A percentile compares a stretch with the other conserved stretches of the same genome.
Conservation (phyloP, 2,113 vertebrate genomes). For the Chionis minor region DNA sequence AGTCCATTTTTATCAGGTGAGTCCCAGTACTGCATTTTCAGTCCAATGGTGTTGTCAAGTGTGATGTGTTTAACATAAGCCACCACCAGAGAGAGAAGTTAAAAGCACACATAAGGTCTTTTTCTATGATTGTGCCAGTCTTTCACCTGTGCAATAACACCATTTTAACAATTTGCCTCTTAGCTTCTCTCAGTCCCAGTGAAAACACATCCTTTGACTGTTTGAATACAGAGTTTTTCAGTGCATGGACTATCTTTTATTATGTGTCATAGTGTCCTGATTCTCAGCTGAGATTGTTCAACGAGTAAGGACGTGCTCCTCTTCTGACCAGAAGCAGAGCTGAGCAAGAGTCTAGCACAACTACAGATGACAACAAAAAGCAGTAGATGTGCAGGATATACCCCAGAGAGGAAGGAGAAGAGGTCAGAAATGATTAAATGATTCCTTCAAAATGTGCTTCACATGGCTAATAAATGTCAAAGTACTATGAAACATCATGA, state of each 20-base stretch:
- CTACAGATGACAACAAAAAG: not conserved
- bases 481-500: not conserved
- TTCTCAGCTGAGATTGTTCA: not conserved
- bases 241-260: not conserved
- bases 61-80: not conserved
- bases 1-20: not conserved
- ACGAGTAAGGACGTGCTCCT: not conserved
- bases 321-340: not conserved
- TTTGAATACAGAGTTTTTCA: not conserved
- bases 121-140: not conserved
- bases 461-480: not conserved
- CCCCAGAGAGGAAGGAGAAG: not conserved
- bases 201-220: not conserved
- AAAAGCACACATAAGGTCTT: not conserved
- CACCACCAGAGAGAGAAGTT: not conserved
- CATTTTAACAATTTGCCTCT: not conserved
- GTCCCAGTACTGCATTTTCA: not conserved
- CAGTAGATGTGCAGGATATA: not conserved
- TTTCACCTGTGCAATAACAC: not conserved
- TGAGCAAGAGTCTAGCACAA: not conserved
- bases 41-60: not conserved
- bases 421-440: not conserved
- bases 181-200: not conserved
- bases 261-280: not conserved
- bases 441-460: not conserved